These are phyloP conservation scores for Lynx canadensis DNA, from an alignment of 2,113 vertebrate species.

Conservation along the genomic window DNA sequence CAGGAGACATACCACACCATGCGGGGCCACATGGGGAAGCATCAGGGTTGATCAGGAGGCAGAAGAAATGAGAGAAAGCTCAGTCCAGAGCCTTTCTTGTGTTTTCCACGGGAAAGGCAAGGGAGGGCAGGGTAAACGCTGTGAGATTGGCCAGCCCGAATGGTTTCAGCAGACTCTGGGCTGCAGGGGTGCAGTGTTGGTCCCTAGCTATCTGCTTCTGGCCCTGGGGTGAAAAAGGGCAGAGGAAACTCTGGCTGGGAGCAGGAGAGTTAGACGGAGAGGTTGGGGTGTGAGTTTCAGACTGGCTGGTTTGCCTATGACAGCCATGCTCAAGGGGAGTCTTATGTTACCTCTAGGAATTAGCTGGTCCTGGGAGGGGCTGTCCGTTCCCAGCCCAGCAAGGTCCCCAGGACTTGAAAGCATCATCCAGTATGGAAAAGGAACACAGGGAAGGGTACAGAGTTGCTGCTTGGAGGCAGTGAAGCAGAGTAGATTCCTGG, in stretches of 20 bases:
- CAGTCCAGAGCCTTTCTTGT: neutral
- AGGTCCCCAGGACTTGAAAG: neutral
- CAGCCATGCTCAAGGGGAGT: neutral
- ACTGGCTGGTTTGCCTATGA: neutral
- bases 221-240: neutral
- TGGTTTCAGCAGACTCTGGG: neutral
- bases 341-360: neutral
- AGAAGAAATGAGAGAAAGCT: neutral
- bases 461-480: neutral
- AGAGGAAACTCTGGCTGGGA: neutral
- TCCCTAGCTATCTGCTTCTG: neutral
- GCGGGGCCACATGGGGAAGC: rapidly evolving
- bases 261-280: neutral
- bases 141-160: too few relatives aligned
- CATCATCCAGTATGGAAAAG: neutral
- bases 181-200: rapidly evolving
- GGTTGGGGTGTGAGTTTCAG: too few relatives aligned
- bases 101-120: too few relatives aligned
- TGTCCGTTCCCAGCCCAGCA: neutral
- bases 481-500: neutral
- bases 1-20: rapidly evolving
- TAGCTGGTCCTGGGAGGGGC: neutral
- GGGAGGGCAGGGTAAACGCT: rapidly evolving
- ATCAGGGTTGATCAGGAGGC: neutral
- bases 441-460: neutral